These are phyloP conservation scores for Myrmecophaga tridactyla DNA, from an alignment of 2,113 vertebrate species.

Conservation along the genomic window DNA sequence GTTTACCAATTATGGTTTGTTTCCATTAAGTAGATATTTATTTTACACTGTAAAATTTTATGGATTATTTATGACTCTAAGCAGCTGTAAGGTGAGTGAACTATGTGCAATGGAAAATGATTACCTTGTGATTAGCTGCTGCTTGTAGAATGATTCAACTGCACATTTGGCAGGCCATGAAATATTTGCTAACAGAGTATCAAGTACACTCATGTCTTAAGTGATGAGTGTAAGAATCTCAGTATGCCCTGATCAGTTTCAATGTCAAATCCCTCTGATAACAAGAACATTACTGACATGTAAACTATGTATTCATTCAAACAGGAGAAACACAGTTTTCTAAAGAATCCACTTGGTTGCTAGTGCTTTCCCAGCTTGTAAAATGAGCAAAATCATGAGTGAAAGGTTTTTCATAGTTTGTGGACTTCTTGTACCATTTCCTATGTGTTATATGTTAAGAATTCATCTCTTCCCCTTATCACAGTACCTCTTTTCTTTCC, in stretches of 20 bases:
- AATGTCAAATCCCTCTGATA: background rate
- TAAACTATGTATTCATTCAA: background rate
- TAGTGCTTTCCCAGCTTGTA: background rate
- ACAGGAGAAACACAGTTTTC: background rate
- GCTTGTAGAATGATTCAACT: background rate
- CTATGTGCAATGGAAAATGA: background rate
- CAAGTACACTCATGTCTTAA: background rate
- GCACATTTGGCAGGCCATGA: background rate
- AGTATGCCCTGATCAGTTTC: background rate
- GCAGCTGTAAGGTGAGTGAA: background rate
- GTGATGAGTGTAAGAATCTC: background rate
- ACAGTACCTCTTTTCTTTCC: background rate
- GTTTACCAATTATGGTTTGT: background rate
- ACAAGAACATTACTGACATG: background rate
- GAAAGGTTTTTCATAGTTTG: background rate
- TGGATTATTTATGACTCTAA: slow-evolving; percentile 3
- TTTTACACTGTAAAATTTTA: background rate
- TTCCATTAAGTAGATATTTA: background rate
- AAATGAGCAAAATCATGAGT: background rate
- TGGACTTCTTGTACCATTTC: background rate
- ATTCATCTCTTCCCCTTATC: background rate
- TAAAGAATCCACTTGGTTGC: background rate
- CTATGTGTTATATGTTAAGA: background rate
- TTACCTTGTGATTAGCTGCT: slow-evolving; percentile 14
- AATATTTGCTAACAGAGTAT: background rate